Percentiles rank a stretch among this genome's conserved stretches.
Evolutionary conservation across 2,797 vertebrate genomes (phyloP).

Genomic region (Enteromius argenteus): DNA sequence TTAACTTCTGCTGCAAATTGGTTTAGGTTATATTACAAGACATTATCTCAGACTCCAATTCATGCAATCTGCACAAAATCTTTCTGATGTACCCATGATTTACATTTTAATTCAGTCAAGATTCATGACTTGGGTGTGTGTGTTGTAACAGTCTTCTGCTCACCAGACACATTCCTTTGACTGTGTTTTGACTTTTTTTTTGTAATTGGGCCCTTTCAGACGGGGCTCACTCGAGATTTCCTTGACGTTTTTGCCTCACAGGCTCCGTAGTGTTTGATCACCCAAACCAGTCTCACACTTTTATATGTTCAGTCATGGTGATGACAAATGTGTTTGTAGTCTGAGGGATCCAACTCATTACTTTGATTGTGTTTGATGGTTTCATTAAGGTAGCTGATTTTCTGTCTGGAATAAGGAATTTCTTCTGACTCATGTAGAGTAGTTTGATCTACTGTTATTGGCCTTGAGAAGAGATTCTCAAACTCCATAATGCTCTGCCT

Average conservation of each 20-base stretch:
- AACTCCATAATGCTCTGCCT: slow-evolving; percentile 18
- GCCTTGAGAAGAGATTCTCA: not conserved
- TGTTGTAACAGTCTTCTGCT: not conserved
- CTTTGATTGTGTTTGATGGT: slow-evolving; percentile 5
- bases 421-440: slow-evolving; percentile 8
- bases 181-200: slow-evolving; percentile 20
- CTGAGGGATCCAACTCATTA: not conserved
- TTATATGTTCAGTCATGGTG: slow-evolving; percentile 27
- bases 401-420: slow-evolving; percentile 17
- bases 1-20: not conserved
- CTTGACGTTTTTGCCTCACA: slow-evolving; percentile 14
- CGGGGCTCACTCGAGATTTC: slow-evolving; percentile 9
- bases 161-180: slow-evolving; percentile 37
- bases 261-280: not conserved
- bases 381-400: slow-evolving; percentile 12
- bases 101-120: slow-evolving; percentile 14
- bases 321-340: slow-evolving; percentile 39
- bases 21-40: not conserved
- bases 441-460: slow-evolving; percentile 35
- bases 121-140: not conserved
- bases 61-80: not conserved
- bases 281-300: not conserved
- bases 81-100: not conserved
- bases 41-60: not conserved
- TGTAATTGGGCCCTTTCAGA: slow-evolving; percentile 29